These are phyloP conservation scores for Drosophila affinis DNA, from an alignment of 2,888 invertebrate species.

Conservation along the genomic window DNA sequence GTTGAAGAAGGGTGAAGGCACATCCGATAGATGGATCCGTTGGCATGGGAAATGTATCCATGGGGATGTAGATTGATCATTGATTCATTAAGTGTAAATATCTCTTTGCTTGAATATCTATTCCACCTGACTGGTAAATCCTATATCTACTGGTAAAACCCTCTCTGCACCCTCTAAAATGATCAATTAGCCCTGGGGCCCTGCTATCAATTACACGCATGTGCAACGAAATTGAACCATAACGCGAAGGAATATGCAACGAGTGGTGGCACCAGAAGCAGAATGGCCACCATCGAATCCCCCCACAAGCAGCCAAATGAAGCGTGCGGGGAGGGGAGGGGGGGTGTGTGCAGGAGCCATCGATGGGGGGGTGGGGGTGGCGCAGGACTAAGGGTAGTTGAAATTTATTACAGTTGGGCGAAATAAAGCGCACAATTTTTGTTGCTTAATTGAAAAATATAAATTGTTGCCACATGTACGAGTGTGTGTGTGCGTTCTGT, in stretches of 20 bases:
- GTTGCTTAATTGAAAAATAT: slow-evolving; percentile 81
- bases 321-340: slow-evolving; percentile 37
- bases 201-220: slow-evolving; percentile 76
- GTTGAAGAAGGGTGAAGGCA: too few species aligned
- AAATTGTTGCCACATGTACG: slow-evolving; percentile 57
- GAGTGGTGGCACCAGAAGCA: slow-evolving; percentile 38
- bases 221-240: slow-evolving; percentile 68
- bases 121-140: neutral
- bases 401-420: slow-evolving; percentile 75
- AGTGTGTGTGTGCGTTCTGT: slow-evolving; percentile 9
- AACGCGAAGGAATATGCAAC: slow-evolving; percentile 52
- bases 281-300: slow-evolving; percentile 22
- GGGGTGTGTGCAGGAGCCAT: too few species aligned
- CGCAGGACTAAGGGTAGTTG: slow-evolving; percentile 51
- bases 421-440: slow-evolving; percentile 75
- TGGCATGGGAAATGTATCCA: too few species aligned
- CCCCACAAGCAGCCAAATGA: slow-evolving; percentile 62
- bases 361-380: neutral
- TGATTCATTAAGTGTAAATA: too few species aligned
- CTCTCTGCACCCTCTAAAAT: slow-evolving; percentile 46
- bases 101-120: too few species aligned
- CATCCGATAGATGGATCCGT: too few species aligned
- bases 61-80: too few species aligned
- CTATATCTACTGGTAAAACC: too few species aligned
- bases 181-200: slow-evolving; percentile 71